Percentiles rank a stretch among this genome's conserved stretches.
Evolutionary conservation across 2,888 invertebrate genomes (phyloP).

Genomic region (Megamerina dolium): DNA sequence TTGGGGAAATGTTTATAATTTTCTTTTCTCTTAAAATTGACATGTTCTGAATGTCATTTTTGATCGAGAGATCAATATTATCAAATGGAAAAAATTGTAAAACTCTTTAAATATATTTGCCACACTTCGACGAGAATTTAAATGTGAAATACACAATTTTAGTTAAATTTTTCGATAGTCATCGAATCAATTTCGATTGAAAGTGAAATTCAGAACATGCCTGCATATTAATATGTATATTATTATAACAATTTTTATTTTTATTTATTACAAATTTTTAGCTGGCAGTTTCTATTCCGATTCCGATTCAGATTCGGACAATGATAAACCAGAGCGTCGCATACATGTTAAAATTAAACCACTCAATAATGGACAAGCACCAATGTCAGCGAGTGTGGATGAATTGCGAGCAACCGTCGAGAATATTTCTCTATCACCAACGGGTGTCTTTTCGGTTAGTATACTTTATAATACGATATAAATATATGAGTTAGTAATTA

Average conservation of each 20-base stretch:
- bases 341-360: conserved; percentile 95
- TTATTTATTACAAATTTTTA: conserved; percentile 15
- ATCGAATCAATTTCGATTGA: too few species aligned
- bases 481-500: too few species aligned
- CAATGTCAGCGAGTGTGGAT: conserved; percentile 93
- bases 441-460: conserved; percentile 58
- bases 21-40: not conserved
- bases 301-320: conserved; percentile 80
- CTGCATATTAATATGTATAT: too few species aligned
- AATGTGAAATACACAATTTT: too few species aligned
- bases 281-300: conserved; percentile 79
- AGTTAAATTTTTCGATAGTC: too few species aligned
- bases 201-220: too few species aligned
- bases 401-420: conserved; percentile 88
- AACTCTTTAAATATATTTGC: too few species aligned
- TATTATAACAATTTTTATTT: not conserved
- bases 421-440: conserved; percentile 77
- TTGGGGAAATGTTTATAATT: not conserved
- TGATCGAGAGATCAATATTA: too few species aligned
- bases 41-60: too few species aligned
- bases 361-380: conserved; percentile 79
- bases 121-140: too few species aligned
- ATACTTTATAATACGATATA: too few species aligned
- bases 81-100: too few species aligned
- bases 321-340: conserved; percentile 81